Evolutionary conservation across 2,888 invertebrate species (phyloP), one percentile per base, ranked within the genome.

Genomic region (Macrophya alboannulata): DNA sequence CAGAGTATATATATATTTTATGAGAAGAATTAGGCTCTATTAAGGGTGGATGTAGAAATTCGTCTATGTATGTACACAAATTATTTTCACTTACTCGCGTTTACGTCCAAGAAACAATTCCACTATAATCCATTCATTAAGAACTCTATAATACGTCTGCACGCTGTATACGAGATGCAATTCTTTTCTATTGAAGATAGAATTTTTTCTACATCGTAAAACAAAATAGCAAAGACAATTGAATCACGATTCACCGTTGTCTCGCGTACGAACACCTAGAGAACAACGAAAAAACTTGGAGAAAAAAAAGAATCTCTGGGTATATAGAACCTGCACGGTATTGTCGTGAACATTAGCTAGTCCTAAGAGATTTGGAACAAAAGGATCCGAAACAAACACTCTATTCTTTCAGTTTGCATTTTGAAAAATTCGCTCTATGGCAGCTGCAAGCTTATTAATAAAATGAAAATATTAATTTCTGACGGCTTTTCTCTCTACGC

Each of bases 151-250:
- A 59, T 59, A 31, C 31, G 31, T 31, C 31, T 31, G 31, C 79
- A 59, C 59, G 59, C 31, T 25, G 3, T 31, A 31, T 31, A n/a
- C 79, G 59, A 40, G 59, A n/a, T 59, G 59, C 31, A 59, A 59
- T 37, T 59, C 55, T 55, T 9, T 59, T 37, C 79, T 40, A 55
- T 55, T 79, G 79, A 59, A 31, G 59, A 79, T 59, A 59, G 31
- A 31, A 31, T 40, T 76, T 76, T 76, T 59, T 21, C 79, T 40
- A 17, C 74, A 21, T 74, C 10, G 74, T 12, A 25, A 74, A 21
- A 43, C 21, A 45, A 74, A 74, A 45, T 77, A 51, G 31, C 55
- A 55, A 77, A 77, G 77, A 55, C 55, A 31, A 77, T 77, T 77
- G 40, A 48, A 55, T 55, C 74, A 21, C 21, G 74, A 21, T 45